Base-by-base conservation (phyloP, 2,888 invertebrate species). In the Erebia ligea region DNA sequence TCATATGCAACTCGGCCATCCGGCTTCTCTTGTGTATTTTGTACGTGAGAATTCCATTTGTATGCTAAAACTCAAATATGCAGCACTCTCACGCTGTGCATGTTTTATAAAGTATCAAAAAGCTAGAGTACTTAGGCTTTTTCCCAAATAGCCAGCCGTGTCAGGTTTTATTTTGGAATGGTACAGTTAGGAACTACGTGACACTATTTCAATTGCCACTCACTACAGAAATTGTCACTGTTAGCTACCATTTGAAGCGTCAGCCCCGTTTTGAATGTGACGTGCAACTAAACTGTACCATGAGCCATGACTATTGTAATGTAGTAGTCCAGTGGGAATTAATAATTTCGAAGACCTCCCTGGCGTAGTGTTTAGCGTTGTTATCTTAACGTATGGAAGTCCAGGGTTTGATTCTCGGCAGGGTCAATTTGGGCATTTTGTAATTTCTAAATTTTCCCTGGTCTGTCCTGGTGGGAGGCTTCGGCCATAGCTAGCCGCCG, bases 221-320 rank as follows among this genome's bases (percentile, higher is more conserved):
- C 63, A 34, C 40, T 62, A 63, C 64, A 70, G 70, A 70, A 70
- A 70, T 67, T 67, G 67, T 70, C 58, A 63, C 57, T 67, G 57
- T 67, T 63, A 67, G 67, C 67, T 40, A 56, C 70, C 57, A 64
- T 71, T 71, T 57, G 50, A 63, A 67, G 67, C 67, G 70, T 67
- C 70, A 67, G 57, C 19, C 42, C 66, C 63, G 67, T 67, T 70
- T 67, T 70, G 70, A 67, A 67, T 67, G 66, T 62, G 67, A 62
- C 66, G 45, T 66, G 66, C 45, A 54, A 62, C 56, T 54, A 54
- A 66, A 59, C 56, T 66, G 66, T 10, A 11, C 42, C 11, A 25
- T 3, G 25, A 25, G 25, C 3, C 3, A 25, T 25, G 34, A 6
- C 34, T 34, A 34, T 34, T 34, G 34, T 6, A 34, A 34, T 34